Evolutionary conservation across 1,140 invertebrate species (phyloP).

Genomic region (Lamellibrachia luymesi): DNA sequence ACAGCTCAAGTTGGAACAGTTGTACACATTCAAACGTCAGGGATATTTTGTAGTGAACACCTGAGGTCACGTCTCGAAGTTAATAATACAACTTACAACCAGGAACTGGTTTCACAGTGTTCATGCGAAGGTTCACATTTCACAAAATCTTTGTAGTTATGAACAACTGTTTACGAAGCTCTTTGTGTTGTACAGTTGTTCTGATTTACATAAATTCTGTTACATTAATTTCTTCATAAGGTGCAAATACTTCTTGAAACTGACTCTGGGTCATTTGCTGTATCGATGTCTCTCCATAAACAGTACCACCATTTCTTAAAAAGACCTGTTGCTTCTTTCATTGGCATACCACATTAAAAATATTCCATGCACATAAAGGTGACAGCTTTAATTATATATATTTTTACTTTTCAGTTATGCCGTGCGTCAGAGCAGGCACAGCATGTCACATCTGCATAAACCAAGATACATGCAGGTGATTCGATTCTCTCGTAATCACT

Average conservation of each 20-base stretch:
- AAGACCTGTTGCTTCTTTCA: no score
- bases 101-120: neutral
- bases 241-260: no score
- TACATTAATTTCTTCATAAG: no score
- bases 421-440: neutral
- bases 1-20: neutral
- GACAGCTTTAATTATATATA: neutral
- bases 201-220: neutral
- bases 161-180: neutral
- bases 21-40: neutral
- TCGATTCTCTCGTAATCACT: neutral
- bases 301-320: no score
- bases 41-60: no score
- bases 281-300: no score
- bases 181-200: neutral
- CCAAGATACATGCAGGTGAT: conserved; percentile 18
- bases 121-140: neutral
- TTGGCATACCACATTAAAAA: no score
- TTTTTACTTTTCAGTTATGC: neutral
- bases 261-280: no score
- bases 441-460: conserved; percentile 9
- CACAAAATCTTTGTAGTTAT: neutral
- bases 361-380: no score
- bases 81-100: neutral
- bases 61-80: neutral